Base-by-base conservation (phyloP, 2,797 vertebrate species). In the Cephalopachus bancanus region DNA sequence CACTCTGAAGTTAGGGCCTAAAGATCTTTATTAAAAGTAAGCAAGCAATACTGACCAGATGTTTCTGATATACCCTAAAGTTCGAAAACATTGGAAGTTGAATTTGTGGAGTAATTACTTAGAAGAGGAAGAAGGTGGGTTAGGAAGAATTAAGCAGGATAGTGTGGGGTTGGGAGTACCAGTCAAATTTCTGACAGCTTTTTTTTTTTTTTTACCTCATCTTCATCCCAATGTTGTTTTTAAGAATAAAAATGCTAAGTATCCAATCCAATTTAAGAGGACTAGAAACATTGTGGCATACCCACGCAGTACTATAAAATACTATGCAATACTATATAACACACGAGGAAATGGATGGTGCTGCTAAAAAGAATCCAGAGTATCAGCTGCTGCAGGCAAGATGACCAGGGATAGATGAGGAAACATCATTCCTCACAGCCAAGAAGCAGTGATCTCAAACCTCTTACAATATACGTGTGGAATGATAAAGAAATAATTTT, bases 161-260 rank as follows among this genome's bases (percentile, higher is more conserved):
- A 26, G 1, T 33, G 19, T 74, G 37, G 22, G 7, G 3, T 55
- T 59, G 9, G 33, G 10, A 74, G 16, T 57, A 9, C 20, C 19
- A 1, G 3, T 51, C 14, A 60, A 76, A 81, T 95, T 51, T 86
- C 28, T 60, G 12, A 93, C 26, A 69, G n/a, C 67, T 74, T 65
- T 90, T 57, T 53, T 37, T 37, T 37, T 37, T 37, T 37, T 37
- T 37, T 37, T 2, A 87, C 19, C 22, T 95, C 17, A 83, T 89
- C 86, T 79, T 17, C 30, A 76, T 85, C 51, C 17, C 59, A 75
- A 0, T 90, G 20, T 79, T 83, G 37, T 83, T 92, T 88, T 26
- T 51, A 81, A 88, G 24, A 80, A 91, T 88, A 55, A 85, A 94
- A 85, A 74, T 72, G 20, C 22, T 95, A 72, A 69, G n/a, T 91